These are phyloP conservation scores for Tenthredo notha DNA, from an alignment of 2,888 invertebrate genomes.

Conservation along the genomic window DNA sequence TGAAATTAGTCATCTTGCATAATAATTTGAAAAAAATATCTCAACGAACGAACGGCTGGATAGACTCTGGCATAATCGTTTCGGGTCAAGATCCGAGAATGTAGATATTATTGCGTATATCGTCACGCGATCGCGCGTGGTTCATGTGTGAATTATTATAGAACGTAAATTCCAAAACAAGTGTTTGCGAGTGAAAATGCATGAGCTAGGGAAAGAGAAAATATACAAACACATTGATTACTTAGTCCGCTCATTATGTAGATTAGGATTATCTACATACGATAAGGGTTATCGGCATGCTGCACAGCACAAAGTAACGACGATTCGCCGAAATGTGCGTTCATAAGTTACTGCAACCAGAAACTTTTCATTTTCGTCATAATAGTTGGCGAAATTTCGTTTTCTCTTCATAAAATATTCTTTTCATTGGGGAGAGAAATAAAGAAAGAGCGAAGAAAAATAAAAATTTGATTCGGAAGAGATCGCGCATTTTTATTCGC, in stretches of 20 bases:
- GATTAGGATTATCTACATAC: constrained; percentile 46
- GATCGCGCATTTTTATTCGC: background rate
- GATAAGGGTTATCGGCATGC: constrained; percentile 42
- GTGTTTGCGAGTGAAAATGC: background rate
- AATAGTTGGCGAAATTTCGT: background rate
- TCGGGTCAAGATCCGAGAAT: constrained; percentile 8
- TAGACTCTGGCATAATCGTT: background rate
- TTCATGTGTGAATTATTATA: constrained; percentile 2
- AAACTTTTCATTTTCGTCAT: background rate
- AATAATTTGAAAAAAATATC: background rate
- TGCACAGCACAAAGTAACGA: background rate
- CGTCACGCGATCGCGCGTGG: background rate
- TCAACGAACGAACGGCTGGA: background rate
- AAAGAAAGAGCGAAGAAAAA: background rate
- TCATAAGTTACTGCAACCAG: background rate
- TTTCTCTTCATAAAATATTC: background rate
- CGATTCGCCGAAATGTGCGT: background rate
- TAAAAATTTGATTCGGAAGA: background rate
- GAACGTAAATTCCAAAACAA: background rate
- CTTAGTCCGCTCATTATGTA: constrained; percentile 36
- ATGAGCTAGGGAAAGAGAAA: background rate
- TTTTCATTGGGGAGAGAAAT: background rate
- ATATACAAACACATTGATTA: constrained; percentile 25
- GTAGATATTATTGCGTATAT: constrained; percentile 1
- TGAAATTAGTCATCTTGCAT: background rate